Conservation (phyloP, 2,797 vertebrate genomes). For the Lepilemur ruficaudatus region DNA sequence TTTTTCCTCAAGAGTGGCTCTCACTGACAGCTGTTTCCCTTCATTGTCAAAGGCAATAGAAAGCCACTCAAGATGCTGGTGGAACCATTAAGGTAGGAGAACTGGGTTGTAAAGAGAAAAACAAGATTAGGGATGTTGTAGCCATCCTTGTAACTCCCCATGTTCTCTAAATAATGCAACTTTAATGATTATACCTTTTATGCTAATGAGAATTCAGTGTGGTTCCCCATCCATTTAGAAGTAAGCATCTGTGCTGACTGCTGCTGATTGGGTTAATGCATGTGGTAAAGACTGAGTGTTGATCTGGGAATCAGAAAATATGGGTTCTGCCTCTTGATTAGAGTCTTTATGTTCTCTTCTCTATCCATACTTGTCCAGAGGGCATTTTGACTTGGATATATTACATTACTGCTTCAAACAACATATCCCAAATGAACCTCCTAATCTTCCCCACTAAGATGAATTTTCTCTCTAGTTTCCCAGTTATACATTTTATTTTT, state of each 20-base stretch:
- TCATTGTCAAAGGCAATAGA: neutral
- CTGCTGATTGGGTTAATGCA: neutral
- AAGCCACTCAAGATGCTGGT: neutral
- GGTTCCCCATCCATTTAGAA: neutral
- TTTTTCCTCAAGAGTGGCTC: neutral
- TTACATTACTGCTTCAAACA: neutral
- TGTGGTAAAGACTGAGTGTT: neutral
- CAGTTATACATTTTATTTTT: neutral
- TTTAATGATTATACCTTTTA: conserved; percentile 17
- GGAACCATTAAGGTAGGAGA: neutral
- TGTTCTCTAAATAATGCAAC: conserved; percentile 7
- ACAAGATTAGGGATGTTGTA: neutral
- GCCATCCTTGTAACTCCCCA: neutral
- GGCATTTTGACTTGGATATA: neutral
- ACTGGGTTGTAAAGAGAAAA: neutral
- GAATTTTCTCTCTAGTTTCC: neutral
- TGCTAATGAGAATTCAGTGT: neutral
- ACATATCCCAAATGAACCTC: neutral
- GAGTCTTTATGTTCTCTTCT: neutral
- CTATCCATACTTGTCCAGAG: neutral
- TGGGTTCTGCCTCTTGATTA: neutral
- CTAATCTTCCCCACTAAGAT: neutral
- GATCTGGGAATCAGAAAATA: neutral
- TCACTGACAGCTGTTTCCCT: neutral
- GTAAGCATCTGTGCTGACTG: neutral